Conservation (phyloP, 2,888 invertebrate genomes). For the Sesia bembeciformis region DNA sequence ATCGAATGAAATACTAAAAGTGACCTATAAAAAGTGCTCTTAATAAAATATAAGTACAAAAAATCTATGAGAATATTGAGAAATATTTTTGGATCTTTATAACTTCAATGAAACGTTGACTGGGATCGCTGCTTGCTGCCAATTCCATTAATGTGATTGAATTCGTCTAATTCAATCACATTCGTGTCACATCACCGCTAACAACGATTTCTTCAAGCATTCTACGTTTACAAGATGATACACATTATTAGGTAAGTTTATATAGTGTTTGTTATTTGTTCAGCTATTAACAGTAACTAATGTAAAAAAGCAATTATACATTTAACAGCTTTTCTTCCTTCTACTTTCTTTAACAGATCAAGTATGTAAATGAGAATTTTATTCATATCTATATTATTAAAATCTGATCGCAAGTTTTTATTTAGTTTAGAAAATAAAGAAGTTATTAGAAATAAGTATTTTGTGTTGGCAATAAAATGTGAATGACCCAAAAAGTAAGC, state of each 20-base stretch:
- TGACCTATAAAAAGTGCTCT: conserved; percentile 37
- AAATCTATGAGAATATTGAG: too few species aligned
- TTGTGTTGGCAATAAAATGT: too few species aligned
- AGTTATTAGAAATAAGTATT: too few species aligned
- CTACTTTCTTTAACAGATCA: too few species aligned
- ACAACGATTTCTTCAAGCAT: conserved; percentile 22
- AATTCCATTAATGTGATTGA: background rate
- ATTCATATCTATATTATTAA: too few species aligned
- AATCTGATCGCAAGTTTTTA: too few species aligned
- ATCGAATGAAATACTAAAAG: conserved; percentile 22
- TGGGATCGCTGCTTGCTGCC: conserved; percentile 5
- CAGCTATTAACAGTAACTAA: background rate
- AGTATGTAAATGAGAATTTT: too few species aligned
- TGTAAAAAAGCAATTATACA: background rate
- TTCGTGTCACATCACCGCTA: conserved; percentile 7
- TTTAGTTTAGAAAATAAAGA: too few species aligned
- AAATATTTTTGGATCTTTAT: too few species aligned
- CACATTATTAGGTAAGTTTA: conserved; percentile 55
- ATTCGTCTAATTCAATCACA: too few species aligned
- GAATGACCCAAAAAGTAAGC: too few species aligned
- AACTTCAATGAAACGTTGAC: conserved; percentile 14
- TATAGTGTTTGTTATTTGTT: background rate
- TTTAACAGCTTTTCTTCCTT: background rate
- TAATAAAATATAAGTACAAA: conserved; percentile 29
- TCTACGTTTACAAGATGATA: conserved; percentile 55